Base-by-base conservation (phyloP, 2,113 vertebrate genomes). In the Chionodraco myersi region DNA sequence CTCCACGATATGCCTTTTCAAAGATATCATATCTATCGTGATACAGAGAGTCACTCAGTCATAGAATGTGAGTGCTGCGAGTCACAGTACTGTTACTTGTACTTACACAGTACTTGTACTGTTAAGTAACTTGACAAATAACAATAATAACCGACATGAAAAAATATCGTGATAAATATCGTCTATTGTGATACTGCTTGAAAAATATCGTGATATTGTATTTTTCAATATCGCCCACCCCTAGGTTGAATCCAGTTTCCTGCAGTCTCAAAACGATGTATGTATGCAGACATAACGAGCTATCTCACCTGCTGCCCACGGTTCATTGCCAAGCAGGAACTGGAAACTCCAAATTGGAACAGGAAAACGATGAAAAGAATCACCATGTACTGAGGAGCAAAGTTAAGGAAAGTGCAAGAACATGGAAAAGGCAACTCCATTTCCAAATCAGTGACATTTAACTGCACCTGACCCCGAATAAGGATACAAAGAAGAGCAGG, bases 401-500 rank as follows among this genome's bases (percentile, higher is more conserved):
- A 34, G 94, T 96, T 88, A 96, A 64, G 83, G 94, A 91, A 88
- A 85, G 10, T 1, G 30, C 7, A 52, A 8, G 10, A 41, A 53
- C 14, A 6, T 2, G n/a, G 4, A 6, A 30, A 16, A 59, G 0
- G 44, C 13, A 16, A 18, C 10, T 34, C 45, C 54, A 48, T 30
- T 45, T 21, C n/a, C 6, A 64, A 57, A 61, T 30, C 48, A 8
- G 36, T 41, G 36, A 26, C 48, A 16, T 0, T n/a, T 13, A 21
- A 16, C 5, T 9, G 13, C 16, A 34, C n/a, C 15, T 5, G 26
- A n/a, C 1, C 7, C 36, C 36, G 14, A 0, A 64, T 30, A 94
- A 97, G 95, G 97, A 98, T 98, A 98, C 97, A 77, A 98, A 97
- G 94, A 98, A 98, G 0, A 98, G 96, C 96, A 97, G 95, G 79